Evolutionary conservation across 2,797 vertebrate species (phyloP).

Genomic region (Scolopax bukidnonensis): DNA sequence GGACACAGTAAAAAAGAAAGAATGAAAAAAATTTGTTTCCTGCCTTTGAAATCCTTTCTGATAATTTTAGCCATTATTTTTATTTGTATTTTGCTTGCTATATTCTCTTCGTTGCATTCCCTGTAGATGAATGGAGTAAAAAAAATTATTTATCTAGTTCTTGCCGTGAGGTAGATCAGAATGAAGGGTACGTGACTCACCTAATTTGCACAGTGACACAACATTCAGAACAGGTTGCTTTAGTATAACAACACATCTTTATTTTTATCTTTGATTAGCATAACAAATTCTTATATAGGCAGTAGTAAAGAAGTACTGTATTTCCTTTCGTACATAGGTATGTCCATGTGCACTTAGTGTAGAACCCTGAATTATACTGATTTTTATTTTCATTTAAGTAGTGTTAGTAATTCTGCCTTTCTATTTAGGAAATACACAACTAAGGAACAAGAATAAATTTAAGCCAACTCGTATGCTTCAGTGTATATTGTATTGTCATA

Average conservation of each 20-base stretch:
- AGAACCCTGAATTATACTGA: neutral
- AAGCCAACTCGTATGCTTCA: neutral
- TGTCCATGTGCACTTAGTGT: rapidly evolving
- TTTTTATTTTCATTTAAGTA: neutral
- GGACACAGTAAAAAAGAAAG: neutral
- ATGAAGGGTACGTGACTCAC: constrained; percentile 45
- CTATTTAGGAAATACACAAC: neutral
- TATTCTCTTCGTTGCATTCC: constrained; percentile 21
- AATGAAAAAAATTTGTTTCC: neutral
- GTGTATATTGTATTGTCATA: neutral
- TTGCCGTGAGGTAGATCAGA: constrained; percentile 15
- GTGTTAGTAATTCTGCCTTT: neutral
- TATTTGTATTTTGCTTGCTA: constrained; percentile 55
- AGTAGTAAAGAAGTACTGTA: constrained; percentile 14
- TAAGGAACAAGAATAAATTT: neutral
- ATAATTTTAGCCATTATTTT: constrained; percentile 57
- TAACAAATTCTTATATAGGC: neutral
- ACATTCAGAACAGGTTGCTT: constrained; percentile 31
- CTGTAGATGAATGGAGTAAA: constrained; percentile 12
- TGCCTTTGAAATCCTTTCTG: constrained; percentile 7
- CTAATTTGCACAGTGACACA: constrained; percentile 45
- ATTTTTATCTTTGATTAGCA: constrained; percentile 33
- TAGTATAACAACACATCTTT: constrained; percentile 1
- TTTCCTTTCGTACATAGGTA: neutral
- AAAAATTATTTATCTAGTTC: constrained; percentile 54